Evolutionary conservation across 2,797 vertebrate genomes (phyloP).

Genomic region (Sitta carolinensis): DNA sequence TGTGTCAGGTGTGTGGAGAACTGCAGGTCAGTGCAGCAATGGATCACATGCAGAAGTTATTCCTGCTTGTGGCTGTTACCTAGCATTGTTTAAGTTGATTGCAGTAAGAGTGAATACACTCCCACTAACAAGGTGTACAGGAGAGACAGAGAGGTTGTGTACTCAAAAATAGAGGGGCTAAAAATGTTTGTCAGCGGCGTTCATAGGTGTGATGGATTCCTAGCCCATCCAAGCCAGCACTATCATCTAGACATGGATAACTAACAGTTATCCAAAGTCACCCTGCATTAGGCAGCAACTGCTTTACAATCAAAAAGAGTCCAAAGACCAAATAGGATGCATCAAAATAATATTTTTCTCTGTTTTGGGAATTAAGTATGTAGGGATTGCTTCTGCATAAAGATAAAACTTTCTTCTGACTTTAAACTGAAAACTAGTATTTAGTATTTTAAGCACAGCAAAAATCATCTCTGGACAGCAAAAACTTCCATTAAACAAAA

Average conservation of each 20-base stretch:
- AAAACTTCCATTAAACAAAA: neutral
- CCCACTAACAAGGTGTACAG: neutral
- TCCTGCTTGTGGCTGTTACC: neutral
- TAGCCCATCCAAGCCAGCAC: neutral
- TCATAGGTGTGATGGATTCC: neutral
- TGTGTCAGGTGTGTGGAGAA: neutral
- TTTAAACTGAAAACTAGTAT: neutral
- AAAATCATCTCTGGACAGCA: neutral
- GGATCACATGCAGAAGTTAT: neutral
- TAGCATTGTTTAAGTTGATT: neutral
- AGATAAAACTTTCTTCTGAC: neutral
- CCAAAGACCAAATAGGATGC: neutral
- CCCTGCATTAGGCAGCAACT: neutral
- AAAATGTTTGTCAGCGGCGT: neutral
- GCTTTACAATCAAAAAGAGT: neutral
- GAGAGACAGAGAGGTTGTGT: neutral
- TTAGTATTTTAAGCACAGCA: neutral
- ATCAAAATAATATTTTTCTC: neutral
- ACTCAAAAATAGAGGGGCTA: neutral
- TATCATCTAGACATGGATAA: too few species aligned
- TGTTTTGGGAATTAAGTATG: neutral
- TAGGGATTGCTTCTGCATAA: neutral
- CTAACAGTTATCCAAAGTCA: neutral
- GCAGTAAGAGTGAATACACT: neutral
- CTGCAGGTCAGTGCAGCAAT: rapidly evolving